Evolutionary conservation across 2,113 vertebrate genomes (phyloP).

Genomic region (Callopanchax toddi): DNA sequence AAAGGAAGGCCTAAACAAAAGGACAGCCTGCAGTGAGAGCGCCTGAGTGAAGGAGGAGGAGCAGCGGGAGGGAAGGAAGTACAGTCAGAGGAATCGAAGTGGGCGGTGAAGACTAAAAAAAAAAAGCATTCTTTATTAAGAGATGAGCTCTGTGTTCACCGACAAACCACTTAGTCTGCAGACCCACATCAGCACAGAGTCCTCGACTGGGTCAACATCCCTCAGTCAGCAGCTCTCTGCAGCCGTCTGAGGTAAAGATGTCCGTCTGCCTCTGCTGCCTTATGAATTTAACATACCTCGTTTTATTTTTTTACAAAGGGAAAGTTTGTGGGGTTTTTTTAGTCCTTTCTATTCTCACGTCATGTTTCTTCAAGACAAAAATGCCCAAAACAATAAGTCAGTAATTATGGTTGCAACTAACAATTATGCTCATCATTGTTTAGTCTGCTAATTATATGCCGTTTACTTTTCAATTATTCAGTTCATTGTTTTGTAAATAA

Average conservation of each 20-base stretch:
- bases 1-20: slow-evolving; percentile 13
- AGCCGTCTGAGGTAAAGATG: no score
- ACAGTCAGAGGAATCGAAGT: slow-evolving; percentile 12
- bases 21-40: no score
- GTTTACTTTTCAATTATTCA: slow-evolving; percentile 18
- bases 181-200: slow-evolving; percentile 38
- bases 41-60: background rate
- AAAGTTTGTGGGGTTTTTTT: slow-evolving; percentile 1
- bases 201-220: slow-evolving; percentile 43
- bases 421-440: slow-evolving; percentile 23
- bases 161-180: no score
- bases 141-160: background rate
- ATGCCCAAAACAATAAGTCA: slow-evolving; percentile 22
- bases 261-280: background rate
- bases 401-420: slow-evolving; percentile 37
- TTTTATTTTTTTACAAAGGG: no score
- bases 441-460: slow-evolving; percentile 19
- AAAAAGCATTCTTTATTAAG: slow-evolving; percentile 21
- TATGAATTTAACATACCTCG: no score
- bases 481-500: slow-evolving; percentile 1
- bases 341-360: slow-evolving; percentile 5
- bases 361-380: slow-evolving; percentile 19
- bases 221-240: no score
- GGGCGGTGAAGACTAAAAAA: slow-evolving; percentile 31
- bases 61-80: background rate